Percentiles rank a stretch among this genome's conserved stretches.
These are phyloP conservation scores for Megalurothrips usitatus DNA, from an alignment of 2,888 invertebrate species.

Conservation along the genomic window DNA sequence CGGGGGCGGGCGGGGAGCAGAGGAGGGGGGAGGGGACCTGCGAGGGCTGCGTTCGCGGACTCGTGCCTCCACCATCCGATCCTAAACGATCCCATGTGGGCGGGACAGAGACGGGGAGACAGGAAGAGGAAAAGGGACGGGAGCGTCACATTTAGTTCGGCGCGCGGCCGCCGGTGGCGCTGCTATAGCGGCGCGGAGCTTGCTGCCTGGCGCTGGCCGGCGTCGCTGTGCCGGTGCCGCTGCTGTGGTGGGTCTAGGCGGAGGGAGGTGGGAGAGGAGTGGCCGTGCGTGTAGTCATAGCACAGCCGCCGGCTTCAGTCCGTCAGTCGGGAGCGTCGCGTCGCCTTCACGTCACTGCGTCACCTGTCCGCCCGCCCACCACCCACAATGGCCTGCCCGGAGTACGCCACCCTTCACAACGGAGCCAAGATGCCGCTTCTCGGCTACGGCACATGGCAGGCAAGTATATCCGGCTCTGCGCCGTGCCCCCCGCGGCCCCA, in stretches of 20 bases:
- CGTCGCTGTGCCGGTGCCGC: not conserved
- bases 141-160: not conserved
- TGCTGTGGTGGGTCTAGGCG: too few species aligned
- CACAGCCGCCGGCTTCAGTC: too few species aligned
- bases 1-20: too few species aligned
- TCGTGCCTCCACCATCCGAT: too few species aligned
- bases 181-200: too few species aligned
- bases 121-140: not conserved
- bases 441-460: slow-evolving; percentile 19
- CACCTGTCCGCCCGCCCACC: not conserved
- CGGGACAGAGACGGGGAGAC: not conserved
- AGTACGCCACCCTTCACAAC: not conserved
- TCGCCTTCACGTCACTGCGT: not conserved
- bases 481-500: too few species aligned
- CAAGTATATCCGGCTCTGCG: not conserved
- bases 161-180: not conserved
- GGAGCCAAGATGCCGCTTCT: slow-evolving; percentile 16
- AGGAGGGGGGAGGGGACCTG: too few species aligned
- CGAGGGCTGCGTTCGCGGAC: too few species aligned
- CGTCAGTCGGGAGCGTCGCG: too few species aligned
- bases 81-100: not conserved
- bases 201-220: too few species aligned
- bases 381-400: slow-evolving; percentile 1
- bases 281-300: not conserved
- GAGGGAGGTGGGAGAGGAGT: too few species aligned